phyloP scores from a whole-genome alignment of 2,797 vertebrate species.

The Hyperoplus lanceolatus region DNA sequence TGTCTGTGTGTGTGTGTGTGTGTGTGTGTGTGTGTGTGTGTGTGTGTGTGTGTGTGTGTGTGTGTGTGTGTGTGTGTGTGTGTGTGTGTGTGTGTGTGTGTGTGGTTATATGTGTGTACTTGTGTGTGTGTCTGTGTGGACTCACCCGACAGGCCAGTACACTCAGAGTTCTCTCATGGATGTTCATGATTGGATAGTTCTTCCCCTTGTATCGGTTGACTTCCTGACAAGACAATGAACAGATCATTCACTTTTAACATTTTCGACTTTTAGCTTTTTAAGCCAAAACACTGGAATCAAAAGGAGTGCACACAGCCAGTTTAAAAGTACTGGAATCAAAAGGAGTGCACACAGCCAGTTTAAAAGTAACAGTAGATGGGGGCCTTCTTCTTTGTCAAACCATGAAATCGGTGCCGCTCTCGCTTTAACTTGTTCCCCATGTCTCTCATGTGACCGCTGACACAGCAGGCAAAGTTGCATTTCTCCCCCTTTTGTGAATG shows the following conservation, averaged over 20 bases:
- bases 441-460: constrained; percentile 21
- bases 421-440: constrained; percentile 21
- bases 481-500: background rate
- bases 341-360: background rate
- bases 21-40: constrained; percentile 10
- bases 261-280: background rate
- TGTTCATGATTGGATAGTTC: constrained; percentile 99
- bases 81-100: constrained; percentile 12
- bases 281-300: background rate
- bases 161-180: constrained; percentile 96
- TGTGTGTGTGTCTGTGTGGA: constrained; percentile 19
- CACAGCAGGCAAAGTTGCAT: background rate
- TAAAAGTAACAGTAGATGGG: background rate
- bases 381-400: background rate
- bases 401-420: background rate
- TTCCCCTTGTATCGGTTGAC: constrained; percentile 98
- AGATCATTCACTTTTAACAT: background rate
- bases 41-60: constrained; percentile 8
- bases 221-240: constrained; percentile 85
- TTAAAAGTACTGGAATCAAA: background rate
- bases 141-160: constrained; percentile 97
- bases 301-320: background rate
- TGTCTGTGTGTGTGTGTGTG: constrained; percentile 17
- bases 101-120: background rate
- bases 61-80: constrained; percentile 10